These are phyloP conservation scores for Phasianus colchicus DNA, from an alignment of 2,113 vertebrate species.

Conservation along the genomic window DNA sequence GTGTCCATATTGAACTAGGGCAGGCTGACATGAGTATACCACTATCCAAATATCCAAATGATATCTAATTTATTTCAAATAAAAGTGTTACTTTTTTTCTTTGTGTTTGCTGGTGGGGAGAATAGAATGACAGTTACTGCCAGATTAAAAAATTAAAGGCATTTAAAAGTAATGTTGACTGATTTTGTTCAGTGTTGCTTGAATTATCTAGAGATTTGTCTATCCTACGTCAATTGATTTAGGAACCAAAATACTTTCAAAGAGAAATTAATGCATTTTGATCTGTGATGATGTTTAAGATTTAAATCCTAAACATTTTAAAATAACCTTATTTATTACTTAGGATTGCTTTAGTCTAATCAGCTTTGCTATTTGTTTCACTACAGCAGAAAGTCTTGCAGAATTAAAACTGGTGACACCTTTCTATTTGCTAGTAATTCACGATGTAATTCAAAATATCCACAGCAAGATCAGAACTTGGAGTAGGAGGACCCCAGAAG, in stretches of 20 bases:
- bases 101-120: background rate
- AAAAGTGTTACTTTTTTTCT: background rate
- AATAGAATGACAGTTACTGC: background rate
- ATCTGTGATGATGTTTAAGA: background rate
- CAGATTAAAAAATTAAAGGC: background rate
- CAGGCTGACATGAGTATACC: background rate
- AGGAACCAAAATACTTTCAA: background rate
- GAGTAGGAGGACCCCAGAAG: background rate
- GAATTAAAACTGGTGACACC: background rate
- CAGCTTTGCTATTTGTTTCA: slow-evolving; percentile 5
- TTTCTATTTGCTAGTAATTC: background rate
- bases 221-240: background rate
- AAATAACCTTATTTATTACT: background rate
- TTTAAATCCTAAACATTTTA: background rate
- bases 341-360: background rate
- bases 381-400: background rate
- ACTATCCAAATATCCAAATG: background rate
- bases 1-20: background rate
- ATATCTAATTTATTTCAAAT: background rate
- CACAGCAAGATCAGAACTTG: background rate
- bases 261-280: background rate
- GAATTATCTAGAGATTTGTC: background rate
- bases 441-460: background rate
- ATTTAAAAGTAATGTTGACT: background rate
- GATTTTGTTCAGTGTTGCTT: background rate